Conservation (phyloP, 2,888 invertebrate genomes). For the Chorisops tibialis region DNA sequence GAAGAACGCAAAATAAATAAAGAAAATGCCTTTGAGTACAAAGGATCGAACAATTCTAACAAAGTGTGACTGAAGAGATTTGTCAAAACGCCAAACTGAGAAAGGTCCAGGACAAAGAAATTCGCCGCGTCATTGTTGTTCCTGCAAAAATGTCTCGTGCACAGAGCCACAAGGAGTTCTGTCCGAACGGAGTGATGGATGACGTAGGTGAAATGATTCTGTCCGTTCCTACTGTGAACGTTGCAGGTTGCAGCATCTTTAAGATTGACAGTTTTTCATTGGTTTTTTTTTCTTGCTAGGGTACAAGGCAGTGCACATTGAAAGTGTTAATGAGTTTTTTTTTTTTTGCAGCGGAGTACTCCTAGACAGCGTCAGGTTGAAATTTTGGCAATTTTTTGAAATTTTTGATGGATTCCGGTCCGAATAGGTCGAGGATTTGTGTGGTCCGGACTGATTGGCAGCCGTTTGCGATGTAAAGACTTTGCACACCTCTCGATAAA, state of each 20-base stretch:
- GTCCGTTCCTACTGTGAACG: constrained; percentile 7
- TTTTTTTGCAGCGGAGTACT: neutral
- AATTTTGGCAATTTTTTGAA: neutral
- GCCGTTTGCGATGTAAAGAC: neutral
- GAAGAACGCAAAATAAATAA: constrained; percentile 15
- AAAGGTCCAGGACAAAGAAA: neutral
- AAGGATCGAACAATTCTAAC: constrained; percentile 6
- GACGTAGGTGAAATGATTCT: constrained; percentile 25
- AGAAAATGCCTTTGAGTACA: neutral
- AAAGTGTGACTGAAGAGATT: constrained; percentile 32
- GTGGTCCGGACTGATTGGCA: neutral
- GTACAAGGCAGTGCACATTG: constrained; percentile 10
- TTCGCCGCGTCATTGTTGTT: constrained; percentile 29
- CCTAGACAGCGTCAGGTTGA: neutral
- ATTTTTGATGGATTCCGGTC: neutral
- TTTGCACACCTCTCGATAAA: neutral
- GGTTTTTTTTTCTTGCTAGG: neutral
- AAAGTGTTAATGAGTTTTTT: constrained; percentile 29
- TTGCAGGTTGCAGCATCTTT: neutral
- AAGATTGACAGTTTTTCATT: constrained; percentile 20
- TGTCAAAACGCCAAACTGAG: constrained; percentile 25
- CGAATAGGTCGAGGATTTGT: neutral
- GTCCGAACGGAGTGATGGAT: constrained; percentile 22
- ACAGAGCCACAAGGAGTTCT: constrained; percentile 10
- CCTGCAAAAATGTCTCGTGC: constrained; percentile 24